phyloP scores from a whole-genome alignment of 2,797 vertebrate genomes.

The Lindbergichthys nudifrons region DNA sequence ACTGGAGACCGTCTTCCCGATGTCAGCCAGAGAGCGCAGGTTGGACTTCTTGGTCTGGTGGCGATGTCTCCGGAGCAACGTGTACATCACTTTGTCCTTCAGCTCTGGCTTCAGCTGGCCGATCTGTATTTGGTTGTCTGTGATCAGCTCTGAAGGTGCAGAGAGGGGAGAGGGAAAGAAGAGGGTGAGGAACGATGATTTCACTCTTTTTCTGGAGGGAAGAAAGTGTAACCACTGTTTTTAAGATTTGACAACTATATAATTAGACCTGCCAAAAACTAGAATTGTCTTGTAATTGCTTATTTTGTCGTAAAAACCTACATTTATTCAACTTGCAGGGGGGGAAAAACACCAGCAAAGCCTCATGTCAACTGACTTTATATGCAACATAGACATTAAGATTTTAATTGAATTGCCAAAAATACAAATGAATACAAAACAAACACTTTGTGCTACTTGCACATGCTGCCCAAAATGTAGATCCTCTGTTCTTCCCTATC shows the following conservation, averaged over 20 bases:
- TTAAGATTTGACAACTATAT: background rate
- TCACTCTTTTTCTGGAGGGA: background rate
- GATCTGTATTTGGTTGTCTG: constrained; percentile 94
- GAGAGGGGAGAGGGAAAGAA: background rate
- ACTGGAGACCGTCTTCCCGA: constrained; percentile 98
- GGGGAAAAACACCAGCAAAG: background rate
- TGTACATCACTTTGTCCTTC: constrained; percentile 97
- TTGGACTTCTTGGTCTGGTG: constrained; percentile 99
- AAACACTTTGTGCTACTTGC: background rate
- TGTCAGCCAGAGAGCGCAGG: constrained; percentile 96
- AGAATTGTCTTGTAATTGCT: background rate
- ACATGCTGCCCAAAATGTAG: background rate
- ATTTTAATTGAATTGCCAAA: background rate
- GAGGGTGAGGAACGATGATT: background rate
- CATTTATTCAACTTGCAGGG: background rate
- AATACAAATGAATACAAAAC: background rate
- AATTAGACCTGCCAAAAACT: background rate
- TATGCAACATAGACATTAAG: background rate
- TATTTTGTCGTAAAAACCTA: background rate
- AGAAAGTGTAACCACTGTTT: background rate
- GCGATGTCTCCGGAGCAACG: constrained; percentile 94
- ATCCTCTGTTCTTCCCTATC: background rate
- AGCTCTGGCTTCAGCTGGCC: constrained; percentile 92
- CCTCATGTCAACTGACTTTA: background rate
- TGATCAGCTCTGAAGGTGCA: constrained; percentile 89